Base-by-base conservation (phyloP, 2,797 vertebrate species). In the Myiotriccus ornatus region DNA sequence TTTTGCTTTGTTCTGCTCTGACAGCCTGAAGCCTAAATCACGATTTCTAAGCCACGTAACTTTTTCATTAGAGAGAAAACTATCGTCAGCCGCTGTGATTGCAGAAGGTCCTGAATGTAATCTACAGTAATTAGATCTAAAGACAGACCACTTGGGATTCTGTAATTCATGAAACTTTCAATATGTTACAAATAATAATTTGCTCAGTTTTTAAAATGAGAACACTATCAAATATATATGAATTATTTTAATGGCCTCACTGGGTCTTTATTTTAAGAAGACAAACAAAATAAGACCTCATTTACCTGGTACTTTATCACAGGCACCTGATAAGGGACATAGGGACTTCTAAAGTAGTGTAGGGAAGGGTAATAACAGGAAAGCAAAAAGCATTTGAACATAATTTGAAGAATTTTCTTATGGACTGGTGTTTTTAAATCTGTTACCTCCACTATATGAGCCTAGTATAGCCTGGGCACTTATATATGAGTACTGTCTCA, bases 41-140 rank as follows among this genome's bases (percentile, higher is more conserved):
- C 22, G 3, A 79, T 37, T 92, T 90, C 59, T 76, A 35, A 84
- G 34, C 27, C 52, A 60, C 10, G 2, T 69, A 63, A 64, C 52
- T 41, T 37, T 57, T 69, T 73, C 49, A 80, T 68, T 94, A 92
- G 28, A 92, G 41, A 67, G 19, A 56, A 91, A 87, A 89, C 60
- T 50, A 87, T 88, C 28, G 34, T 53, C 32, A 89, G 25, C 6
- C 53, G 46, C 73, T 83, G 64, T 41, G 50, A 70, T 67, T 87
- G 82, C 70, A 93, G 34, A 90, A 91, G 39, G 68, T 87, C 57
- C 44, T 84, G 64, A 90, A 90, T 65, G 27, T 94, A 94, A 95
- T 68, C 70, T 87, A 44, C 39, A 84, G 69, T 87, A 94, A 96
- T 91, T 90, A 89, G 71, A 92, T 88, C 35, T 80, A 77, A 92